Evolutionary conservation across 2,888 invertebrate species (phyloP), one percentile per base, ranked within the genome.

Genomic region (Chrysolina oricalcia): DNA sequence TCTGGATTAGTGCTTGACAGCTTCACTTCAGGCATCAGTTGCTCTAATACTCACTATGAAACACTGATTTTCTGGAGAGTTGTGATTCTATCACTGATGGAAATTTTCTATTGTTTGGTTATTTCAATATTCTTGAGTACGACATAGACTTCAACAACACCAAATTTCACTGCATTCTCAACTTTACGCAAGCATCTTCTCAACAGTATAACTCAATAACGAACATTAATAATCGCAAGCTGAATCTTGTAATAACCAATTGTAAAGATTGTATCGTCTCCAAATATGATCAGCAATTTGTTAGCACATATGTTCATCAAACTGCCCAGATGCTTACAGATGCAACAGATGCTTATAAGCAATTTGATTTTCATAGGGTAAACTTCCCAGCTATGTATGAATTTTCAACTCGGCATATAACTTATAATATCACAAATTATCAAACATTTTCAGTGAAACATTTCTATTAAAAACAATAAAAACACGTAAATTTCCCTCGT

Each of bases 381-480:
- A 63, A 63, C 63, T 63, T 63, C 63, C 63, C 63, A 63, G 40
- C 63, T 63, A 63, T 63, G 63, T 63, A 63, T 40, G 63, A 35
- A 63, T 13, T 63, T 40, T 35, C 63, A 27, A 63, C n/a, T 63
- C 63, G 63, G 63, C 63, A 63, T 35, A 40, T 63, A 63, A 10
- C 13, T 63, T 63, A 63, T 40, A 40, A 63, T 63, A 63, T 63
- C 21, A 63, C 10, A 63, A 63, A 63, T 63, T 63, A 63, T 13
- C 27, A 27, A 27, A 40, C 23, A 23, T n/a, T n/a, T n/a, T n/a
- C n/a, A n/a, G n/a, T n/a, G n/a, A n/a, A n/a, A n/a, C n/a, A 21
- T 1, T 62, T 63, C n/a, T n/a, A 50, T 8, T 50, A 8, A 40
- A 35, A 63, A 63, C 63, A 40, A 35, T 63, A 63, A 35, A 63